Conservation (phyloP, 2,888 invertebrate species). For the Serrognathus titanus region DNA sequence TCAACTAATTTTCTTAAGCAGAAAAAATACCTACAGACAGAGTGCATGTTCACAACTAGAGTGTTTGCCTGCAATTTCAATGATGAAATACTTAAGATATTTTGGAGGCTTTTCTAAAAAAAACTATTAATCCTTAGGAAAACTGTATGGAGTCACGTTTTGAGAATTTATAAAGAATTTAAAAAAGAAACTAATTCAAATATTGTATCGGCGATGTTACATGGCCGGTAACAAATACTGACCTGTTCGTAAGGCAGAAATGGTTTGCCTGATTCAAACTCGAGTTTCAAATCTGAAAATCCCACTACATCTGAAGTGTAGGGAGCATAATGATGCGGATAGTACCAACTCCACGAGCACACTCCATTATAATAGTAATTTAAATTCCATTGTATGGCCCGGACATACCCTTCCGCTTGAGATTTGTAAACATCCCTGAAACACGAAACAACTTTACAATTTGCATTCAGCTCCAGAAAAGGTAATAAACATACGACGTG, state of each 20-base stretch:
- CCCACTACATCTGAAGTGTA: slow-evolving; percentile 89
- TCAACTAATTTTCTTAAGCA: neutral
- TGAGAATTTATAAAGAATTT: neutral
- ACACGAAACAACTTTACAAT: slow-evolving; percentile 16
- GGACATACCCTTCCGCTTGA: slow-evolving; percentile 86
- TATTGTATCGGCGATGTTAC: neutral
- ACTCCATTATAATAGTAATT: slow-evolving; percentile 96
- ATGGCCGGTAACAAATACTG: slow-evolving; percentile 6
- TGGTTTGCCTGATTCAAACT: slow-evolving; percentile 80
- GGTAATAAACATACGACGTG: slow-evolving; percentile 60
- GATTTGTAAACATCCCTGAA: slow-evolving; percentile 70
- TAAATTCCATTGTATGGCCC: slow-evolving; percentile 95
- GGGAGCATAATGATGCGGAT: slow-evolving; percentile 96
- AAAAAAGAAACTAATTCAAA: neutral
- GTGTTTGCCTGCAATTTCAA: neutral
- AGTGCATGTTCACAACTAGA: no score
- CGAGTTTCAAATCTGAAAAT: slow-evolving; percentile 67
- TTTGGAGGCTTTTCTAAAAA: neutral
- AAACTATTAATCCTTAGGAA: neutral
- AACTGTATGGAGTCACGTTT: neutral
- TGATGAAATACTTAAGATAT: slow-evolving; percentile 1
- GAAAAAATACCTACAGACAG: no score
- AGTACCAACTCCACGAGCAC: slow-evolving; percentile 98
- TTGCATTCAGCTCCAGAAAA: neutral
- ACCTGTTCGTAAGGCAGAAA: slow-evolving; percentile 92